Evolutionary conservation across 1,140 invertebrate genomes (phyloP), one percentile per base, ranked within the genome.

Genomic region (Nymphalis io): DNA sequence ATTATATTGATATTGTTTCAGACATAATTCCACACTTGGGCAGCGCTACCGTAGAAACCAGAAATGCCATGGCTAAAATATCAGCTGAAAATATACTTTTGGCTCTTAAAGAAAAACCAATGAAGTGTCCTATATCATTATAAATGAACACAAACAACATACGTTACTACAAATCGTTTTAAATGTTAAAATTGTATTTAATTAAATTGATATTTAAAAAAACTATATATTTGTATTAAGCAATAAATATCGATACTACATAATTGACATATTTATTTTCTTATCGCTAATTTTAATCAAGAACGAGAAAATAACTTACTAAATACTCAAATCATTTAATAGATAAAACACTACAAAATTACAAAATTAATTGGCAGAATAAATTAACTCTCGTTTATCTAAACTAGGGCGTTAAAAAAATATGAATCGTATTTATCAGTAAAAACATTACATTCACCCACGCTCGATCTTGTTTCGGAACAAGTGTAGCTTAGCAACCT

Each of bases 21-120:
- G 96, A 96, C 66, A 87, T 98, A 6, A 73, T 96, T 2, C 98
- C 98, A 1, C 98, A 98, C 87, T 91, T 98, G 80, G 97, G 97
- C 20, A 97, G 96, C 81, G 96, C 97, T 20, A 97, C 97, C 0
- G 76, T 93, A 12, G 93, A 95, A 65, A 96, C 97, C 0, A 93
- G 97, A 65, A 93, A 93, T 55, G 93, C 93, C 23, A 98, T 98
- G 98, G 95, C 96, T 3, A 85, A 92, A 16, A 81, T 96, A 51
- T 95, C 97, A 8, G 96, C 96, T 0, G 91, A 95, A 71, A 98
- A 98, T 84, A 95, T 98, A 60, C 75, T 98, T 1, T 94, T 95
- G 80, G 96, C 93, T 13, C 83, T 98, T 0, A 92, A 94, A 46
- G 95, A 93, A 38, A 92, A 95, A 77, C 89, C 93, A 16, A 93